Percentiles rank a stretch among this genome's conserved stretches.
Evolutionary conservation across 2,113 vertebrate genomes (phyloP).

Genomic region (Bambusicola thoracicus): DNA sequence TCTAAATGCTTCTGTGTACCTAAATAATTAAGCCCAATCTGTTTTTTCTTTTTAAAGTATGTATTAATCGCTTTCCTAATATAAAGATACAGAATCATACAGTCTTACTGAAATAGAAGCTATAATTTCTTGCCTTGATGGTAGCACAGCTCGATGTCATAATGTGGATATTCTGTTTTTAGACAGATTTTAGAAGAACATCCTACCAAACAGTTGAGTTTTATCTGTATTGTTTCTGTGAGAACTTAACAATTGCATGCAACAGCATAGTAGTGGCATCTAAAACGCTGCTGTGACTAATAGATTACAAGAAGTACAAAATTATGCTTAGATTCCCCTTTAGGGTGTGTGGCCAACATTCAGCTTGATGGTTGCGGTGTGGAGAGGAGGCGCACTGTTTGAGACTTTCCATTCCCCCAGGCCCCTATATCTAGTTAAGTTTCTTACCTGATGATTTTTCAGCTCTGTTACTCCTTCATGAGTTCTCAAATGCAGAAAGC

Average conservation of each 20-base stretch:
- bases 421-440: background rate
- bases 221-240: background rate
- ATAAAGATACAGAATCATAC: background rate
- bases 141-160: background rate
- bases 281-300: background rate
- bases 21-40: background rate
- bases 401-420: background rate
- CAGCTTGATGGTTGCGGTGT: too few species aligned
- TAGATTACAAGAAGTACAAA: background rate
- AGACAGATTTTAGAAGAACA: background rate
- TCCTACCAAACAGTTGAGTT: background rate
- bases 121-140: background rate
- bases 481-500: background rate
- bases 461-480: background rate
- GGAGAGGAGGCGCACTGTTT: background rate
- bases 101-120: background rate
- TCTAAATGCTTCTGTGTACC: background rate
- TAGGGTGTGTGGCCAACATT: rapidly evolving
- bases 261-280: background rate
- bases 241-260: background rate
- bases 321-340: background rate
- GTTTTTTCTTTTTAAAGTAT: background rate
- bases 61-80: background rate
- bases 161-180: background rate
- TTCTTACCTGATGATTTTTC: background rate